phyloP scores from a whole-genome alignment of 2,113 vertebrate genomes.

The Thinocorus orbignyianus region DNA sequence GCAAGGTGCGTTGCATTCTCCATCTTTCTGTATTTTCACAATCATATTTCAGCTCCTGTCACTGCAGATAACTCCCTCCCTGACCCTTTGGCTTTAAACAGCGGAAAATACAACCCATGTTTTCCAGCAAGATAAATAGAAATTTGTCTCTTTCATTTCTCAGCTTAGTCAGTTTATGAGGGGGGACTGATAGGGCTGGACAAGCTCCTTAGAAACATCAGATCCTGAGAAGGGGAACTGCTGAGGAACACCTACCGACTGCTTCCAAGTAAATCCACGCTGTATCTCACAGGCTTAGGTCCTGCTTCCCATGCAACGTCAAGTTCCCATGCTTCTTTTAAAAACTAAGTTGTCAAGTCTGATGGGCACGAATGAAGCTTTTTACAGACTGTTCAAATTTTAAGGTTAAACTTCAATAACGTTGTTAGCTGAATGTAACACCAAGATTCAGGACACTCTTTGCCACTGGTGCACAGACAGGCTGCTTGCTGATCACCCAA shows the following conservation, averaged over 20 bases:
- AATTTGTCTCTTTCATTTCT: conserved; percentile 68
- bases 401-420: not conserved
- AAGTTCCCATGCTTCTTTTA: not conserved
- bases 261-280: not conserved
- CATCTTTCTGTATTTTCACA: conserved; percentile 74
- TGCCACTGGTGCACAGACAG: not conserved
- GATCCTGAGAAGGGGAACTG: not conserved
- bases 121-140: conserved; percentile 80
- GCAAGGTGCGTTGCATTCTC: conserved; percentile 65
- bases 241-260: not conserved
- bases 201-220: conserved; percentile 39
- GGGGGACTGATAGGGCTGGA: not conserved
- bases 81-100: conserved; percentile 77
- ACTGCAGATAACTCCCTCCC: conserved; percentile 69
- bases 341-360: not conserved
- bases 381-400: not conserved
- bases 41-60: conserved; percentile 74
- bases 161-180: conserved; percentile 67
- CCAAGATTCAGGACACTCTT: not conserved
- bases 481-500: not conserved
- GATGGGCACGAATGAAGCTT: not conserved
- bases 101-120: conserved; percentile 72
- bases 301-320: not conserved
- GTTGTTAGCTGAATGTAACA: not conserved
- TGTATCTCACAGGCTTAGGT: not conserved